Base-by-base conservation (phyloP, 2,888 invertebrate species). In the Herminia tarsipennalis region DNA sequence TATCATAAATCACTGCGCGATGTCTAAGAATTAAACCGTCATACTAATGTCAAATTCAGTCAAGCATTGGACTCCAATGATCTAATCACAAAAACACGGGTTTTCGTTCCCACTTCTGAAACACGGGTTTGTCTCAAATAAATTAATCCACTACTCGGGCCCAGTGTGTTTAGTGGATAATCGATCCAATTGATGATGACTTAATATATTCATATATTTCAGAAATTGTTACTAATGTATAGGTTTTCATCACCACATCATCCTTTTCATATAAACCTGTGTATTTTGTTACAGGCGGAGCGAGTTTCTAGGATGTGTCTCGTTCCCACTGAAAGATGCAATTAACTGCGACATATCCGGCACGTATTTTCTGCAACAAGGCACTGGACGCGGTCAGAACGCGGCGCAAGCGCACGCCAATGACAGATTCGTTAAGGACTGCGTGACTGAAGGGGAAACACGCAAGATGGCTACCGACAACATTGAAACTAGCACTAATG, bases 231-330 rank as follows among this genome's bases (percentile, higher is more conserved):
- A n/a, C n/a, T n/a, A n/a, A n/a, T n/a, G n/a, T n/a, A n/a, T n/a
- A n/a, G n/a, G n/a, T n/a, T n/a, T n/a, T n/a, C n/a, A n/a, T n/a
- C n/a, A n/a, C n/a, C n/a, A n/a, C n/a, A n/a, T n/a, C n/a, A n/a
- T n/a, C n/a, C n/a, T n/a, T n/a, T n/a, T n/a, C n/a, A n/a, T n/a
- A n/a, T n/a, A n/a, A 8, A 4, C 39, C 3, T 57, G 8, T 42
- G 10, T 30, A 2, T 27, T 18, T 89, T 92, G 84, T 95, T 94
- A 9, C 94, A 98, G 97, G 92, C 95, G 96, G 92, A 98, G 97
- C 93, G 97, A 98, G 92, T 96, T 98, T 88, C 93, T 98, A 90
- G 98, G 98, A 93, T 98, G 97, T 88, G 96, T 96, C 95, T 97
- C 97, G 86, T 96, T 98, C 92, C 96, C 96, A 70, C 93, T 98